Conservation (phyloP, 2,797 vertebrate species). For the Pseudochaenichthys georgianus region DNA sequence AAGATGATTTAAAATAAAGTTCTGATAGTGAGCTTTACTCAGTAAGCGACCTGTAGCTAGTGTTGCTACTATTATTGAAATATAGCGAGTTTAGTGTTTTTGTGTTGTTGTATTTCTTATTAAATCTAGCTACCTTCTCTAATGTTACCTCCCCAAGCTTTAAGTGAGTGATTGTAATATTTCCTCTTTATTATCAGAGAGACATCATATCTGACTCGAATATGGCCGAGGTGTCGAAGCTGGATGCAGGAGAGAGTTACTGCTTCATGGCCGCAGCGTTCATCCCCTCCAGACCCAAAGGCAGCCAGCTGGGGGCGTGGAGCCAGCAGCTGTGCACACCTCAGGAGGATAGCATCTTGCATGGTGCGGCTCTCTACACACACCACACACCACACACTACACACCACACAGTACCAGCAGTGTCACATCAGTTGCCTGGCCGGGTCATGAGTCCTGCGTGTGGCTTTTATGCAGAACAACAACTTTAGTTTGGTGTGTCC, state of each 20-base stretch:
- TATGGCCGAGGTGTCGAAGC: slow-evolving; percentile 62
- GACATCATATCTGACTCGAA: slow-evolving; percentile 65
- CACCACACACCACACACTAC: too few relatives aligned
- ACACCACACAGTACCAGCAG: not conserved
- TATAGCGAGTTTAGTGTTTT: too few relatives aligned
- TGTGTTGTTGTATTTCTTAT: too few relatives aligned
- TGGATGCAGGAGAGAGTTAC: slow-evolving; percentile 87
- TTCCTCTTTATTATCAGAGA: slow-evolving; percentile 77
- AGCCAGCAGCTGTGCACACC: slow-evolving; percentile 70
- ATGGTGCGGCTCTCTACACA: slow-evolving; percentile 67
- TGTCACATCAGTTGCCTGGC: not conserved
- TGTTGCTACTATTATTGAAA: too few relatives aligned
- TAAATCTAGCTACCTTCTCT: too few relatives aligned
- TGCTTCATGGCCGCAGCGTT: slow-evolving; percentile 89
- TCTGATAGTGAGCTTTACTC: too few relatives aligned
- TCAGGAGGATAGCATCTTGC: not conserved
- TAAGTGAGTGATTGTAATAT: not conserved
- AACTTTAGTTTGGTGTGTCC: not conserved
- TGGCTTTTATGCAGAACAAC: not conserved
- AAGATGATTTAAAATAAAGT: too few relatives aligned
- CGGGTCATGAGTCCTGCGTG: not conserved
- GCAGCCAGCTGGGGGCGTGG: slow-evolving; percentile 79
- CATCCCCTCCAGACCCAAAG: slow-evolving; percentile 79
- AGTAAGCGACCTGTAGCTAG: too few relatives aligned
- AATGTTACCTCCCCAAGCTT: not conserved